phyloP scores from a whole-genome alignment of 2,888 invertebrate species.

The Patella pellucida region DNA sequence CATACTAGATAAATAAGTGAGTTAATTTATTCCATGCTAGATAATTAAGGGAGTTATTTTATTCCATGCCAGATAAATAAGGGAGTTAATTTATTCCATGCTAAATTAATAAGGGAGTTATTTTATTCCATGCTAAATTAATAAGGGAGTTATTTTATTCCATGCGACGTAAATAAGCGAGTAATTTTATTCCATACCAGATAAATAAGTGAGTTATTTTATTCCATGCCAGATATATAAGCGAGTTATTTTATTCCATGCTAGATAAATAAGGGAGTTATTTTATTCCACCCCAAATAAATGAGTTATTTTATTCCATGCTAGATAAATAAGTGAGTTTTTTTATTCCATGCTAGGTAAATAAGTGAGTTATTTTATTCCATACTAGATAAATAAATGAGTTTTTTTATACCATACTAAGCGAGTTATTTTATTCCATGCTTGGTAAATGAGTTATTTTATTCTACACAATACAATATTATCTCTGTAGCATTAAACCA shows the following conservation, averaged over 20 bases:
- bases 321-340: conserved; percentile 35
- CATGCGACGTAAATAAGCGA: conserved; percentile 7
- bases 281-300: conserved; percentile 42
- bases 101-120: conserved; percentile 9
- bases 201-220: no score
- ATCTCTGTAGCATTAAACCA: conserved; percentile 66
- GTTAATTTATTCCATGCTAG: conserved; percentile 48
- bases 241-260: no score
- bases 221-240: no score
- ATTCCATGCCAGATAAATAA: conserved; percentile 35
- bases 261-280: conserved; percentile 27
- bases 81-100: conserved; percentile 47
- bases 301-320: conserved; percentile 30
- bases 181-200: conserved; percentile 35
- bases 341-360: conserved; percentile 43
- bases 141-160: conserved; percentile 39
- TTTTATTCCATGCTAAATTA: conserved; percentile 34
- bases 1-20: conserved; percentile 37
- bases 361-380: conserved; percentile 12
- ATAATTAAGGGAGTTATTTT: no score
- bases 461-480: conserved; percentile 59
- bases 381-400: conserved; percentile 41
- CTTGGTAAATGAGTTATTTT: no score
- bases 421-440: no score
- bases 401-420: no score